Percentiles rank a stretch among this genome's conserved stretches.
phyloP scores from a whole-genome alignment of 2,113 vertebrate genomes.

The Silurus meridionalis region DNA sequence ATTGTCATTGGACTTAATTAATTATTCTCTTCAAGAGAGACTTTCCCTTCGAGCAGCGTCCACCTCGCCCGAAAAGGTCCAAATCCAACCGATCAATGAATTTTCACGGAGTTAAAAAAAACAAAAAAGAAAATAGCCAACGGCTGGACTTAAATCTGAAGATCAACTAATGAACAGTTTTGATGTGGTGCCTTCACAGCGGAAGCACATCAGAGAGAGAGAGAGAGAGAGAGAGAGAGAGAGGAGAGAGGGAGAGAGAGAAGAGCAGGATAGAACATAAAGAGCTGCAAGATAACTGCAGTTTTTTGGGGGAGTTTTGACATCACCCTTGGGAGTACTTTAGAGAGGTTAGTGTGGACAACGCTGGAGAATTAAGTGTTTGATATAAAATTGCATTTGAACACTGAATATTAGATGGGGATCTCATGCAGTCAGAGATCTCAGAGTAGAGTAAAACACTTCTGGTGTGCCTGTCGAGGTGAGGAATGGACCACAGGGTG shows the following conservation, averaged over 20 bases:
- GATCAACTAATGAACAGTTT: constrained; percentile 2
- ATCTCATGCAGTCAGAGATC: not conserved
- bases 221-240: too few species aligned
- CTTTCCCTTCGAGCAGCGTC: not conserved
- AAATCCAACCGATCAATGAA: not conserved
- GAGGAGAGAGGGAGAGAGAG: not conserved
- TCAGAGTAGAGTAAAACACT: not conserved
- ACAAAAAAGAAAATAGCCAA: constrained; percentile 1
- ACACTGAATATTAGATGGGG: not conserved
- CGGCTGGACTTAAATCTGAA: not conserved
- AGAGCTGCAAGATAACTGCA: constrained; percentile 3
- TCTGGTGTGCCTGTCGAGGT: not conserved
- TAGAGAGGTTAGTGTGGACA: too few species aligned
- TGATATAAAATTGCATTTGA: not conserved
- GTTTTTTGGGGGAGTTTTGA: not conserved
- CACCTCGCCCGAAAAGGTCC: not conserved
- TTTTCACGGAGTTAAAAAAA: not conserved
- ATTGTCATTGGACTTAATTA: constrained; percentile 19
- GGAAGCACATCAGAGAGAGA: constrained; percentile 15
- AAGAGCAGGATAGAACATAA: not conserved
- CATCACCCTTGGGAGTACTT: not conserved
- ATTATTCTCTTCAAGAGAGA: constrained; percentile 19
- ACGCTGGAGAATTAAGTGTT: not conserved
- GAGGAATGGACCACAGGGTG: not conserved
- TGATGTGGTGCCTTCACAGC: not conserved